phyloP scores from a whole-genome alignment of 2,888 invertebrate genomes.

The Linnaemya tessellans region DNA sequence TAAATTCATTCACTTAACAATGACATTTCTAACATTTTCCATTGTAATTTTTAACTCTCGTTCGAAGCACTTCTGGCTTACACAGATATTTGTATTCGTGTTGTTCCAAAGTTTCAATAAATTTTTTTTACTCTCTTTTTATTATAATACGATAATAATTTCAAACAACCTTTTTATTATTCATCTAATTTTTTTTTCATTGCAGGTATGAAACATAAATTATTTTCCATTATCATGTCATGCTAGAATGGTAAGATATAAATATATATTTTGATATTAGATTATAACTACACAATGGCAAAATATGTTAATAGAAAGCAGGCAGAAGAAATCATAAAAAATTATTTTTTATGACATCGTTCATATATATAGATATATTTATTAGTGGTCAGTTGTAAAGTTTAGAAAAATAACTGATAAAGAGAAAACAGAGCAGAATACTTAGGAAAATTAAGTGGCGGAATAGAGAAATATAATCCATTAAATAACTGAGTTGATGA shows the following conservation, averaged over 20 bases:
- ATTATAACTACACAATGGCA: conserved; percentile 15
- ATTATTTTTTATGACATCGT: not conserved
- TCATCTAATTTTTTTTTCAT: conserved; percentile 24
- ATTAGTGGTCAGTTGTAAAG: not conserved
- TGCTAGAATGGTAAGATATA: conserved; percentile 39
- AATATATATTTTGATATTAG: not conserved
- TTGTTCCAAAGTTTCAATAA: not conserved
- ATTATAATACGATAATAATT: conserved; percentile 11
- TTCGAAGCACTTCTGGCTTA: not conserved
- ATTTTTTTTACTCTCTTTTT: conserved; percentile 19
- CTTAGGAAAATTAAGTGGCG: no score
- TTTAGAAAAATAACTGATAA: not conserved
- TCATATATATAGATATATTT: no score
- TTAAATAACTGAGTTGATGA: no score
- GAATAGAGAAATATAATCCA: no score
- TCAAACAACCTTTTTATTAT: conserved; percentile 31
- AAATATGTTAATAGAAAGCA: conserved; percentile 10
- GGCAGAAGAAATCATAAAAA: conserved; percentile 5
- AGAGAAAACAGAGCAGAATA: no score
- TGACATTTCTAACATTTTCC: conserved; percentile 32
- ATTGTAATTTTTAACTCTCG: conserved; percentile 17
- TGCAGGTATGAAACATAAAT: conserved; percentile 61
- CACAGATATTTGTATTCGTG: not conserved
- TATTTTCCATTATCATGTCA: conserved; percentile 26
- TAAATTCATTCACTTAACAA: not conserved